Percentiles rank a stretch among this genome's conserved stretches.
Evolutionary conservation across 2,797 vertebrate species (phyloP).

Genomic region (Poeciliopsis turneri): DNA sequence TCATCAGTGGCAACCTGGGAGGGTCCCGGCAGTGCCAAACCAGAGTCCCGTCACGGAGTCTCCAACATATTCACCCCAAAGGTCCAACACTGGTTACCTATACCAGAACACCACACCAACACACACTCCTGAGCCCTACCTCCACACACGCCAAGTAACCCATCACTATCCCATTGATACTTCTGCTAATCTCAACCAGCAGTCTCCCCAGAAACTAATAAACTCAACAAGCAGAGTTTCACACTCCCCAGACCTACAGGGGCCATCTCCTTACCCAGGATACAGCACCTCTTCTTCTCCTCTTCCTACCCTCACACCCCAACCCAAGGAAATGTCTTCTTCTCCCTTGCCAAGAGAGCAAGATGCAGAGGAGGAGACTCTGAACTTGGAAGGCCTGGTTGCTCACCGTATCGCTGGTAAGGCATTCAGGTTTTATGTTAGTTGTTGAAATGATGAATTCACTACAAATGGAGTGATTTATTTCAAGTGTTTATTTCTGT

Average conservation of each 20-base stretch:
- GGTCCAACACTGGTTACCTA: constrained; percentile 64
- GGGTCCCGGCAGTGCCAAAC: constrained; percentile 61
- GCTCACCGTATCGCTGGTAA: constrained; percentile 96
- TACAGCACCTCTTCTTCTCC: constrained; percentile 82
- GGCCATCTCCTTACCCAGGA: constrained; percentile 72
- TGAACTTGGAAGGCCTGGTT: constrained; percentile 93
- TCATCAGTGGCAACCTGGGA: constrained; percentile 61
- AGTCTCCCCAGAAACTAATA: constrained; percentile 63
- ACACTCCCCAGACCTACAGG: constrained; percentile 78
- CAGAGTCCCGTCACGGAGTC: constrained; percentile 78
- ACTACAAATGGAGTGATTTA: not conserved
- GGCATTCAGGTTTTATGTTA: constrained; percentile 25
- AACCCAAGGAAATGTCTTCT: constrained; percentile 74
- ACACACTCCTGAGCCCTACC: constrained; percentile 78
- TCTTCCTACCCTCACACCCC: constrained; percentile 72
- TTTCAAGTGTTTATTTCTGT: not conserved
- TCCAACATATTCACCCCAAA: constrained; percentile 70
- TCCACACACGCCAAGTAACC: constrained; percentile 55
- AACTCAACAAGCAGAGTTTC: constrained; percentile 62
- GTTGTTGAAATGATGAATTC: not conserved
- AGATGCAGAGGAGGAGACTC: constrained; percentile 86
- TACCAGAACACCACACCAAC: constrained; percentile 70
- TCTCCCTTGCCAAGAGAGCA: constrained; percentile 81
- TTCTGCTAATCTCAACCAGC: constrained; percentile 67
- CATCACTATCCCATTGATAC: constrained; percentile 57